Evolutionary conservation across 1,140 invertebrate genomes (phyloP).

Genomic region (Helicoverpa armigera): DNA sequence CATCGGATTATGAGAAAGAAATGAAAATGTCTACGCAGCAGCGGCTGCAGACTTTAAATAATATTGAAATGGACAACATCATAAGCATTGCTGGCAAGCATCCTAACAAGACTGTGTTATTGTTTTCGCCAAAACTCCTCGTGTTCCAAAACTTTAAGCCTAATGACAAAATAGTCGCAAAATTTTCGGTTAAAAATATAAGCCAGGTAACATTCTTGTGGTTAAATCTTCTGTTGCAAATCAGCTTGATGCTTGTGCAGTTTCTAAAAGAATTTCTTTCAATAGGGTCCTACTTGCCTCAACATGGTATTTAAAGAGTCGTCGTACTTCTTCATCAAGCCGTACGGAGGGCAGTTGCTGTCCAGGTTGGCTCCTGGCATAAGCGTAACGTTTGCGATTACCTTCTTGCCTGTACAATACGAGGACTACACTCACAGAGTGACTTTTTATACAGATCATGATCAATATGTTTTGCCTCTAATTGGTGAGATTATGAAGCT

Average conservation of each 20-base stretch:
- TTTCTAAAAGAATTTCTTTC: not conserved
- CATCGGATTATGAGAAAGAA: constrained; percentile 77
- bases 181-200: constrained; percentile 80
- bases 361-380: constrained; percentile 79
- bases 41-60: constrained; percentile 68
- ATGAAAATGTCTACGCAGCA: constrained; percentile 74
- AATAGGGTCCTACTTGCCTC: constrained; percentile 69
- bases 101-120: constrained; percentile 63
- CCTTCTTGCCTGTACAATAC: constrained; percentile 69
- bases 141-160: constrained; percentile 81
- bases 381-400: constrained; percentile 72
- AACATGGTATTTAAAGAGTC: constrained; percentile 80
- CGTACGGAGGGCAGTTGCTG: constrained; percentile 65
- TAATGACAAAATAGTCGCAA: constrained; percentile 76
- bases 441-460: constrained; percentile 75
- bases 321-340: constrained; percentile 75
- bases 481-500: constrained; percentile 66
- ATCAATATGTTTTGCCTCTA: constrained; percentile 76
- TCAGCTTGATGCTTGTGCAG: not conserved
- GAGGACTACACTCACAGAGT: constrained; percentile 78
- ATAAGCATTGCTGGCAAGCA: constrained; percentile 56
- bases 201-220: constrained; percentile 67
- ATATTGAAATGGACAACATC: constrained; percentile 70
- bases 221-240: constrained; percentile 4
- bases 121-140: constrained; percentile 72